These are phyloP conservation scores for Amblyornis subalaris DNA, from an alignment of 2,113 vertebrate genomes.

Conservation along the genomic window DNA sequence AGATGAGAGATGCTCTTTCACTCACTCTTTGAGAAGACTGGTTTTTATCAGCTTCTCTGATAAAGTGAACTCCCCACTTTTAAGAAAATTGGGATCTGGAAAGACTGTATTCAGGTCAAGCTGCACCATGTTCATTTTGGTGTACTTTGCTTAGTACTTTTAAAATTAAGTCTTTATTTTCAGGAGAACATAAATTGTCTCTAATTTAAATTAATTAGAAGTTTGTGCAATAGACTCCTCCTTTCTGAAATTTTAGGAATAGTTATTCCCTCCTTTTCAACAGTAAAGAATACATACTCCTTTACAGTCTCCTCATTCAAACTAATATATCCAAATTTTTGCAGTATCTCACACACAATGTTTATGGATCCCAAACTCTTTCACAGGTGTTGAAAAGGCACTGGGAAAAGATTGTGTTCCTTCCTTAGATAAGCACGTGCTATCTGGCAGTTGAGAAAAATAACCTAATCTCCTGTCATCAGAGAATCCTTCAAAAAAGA, in stretches of 20 bases:
- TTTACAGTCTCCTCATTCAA: background rate
- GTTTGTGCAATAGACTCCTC: background rate
- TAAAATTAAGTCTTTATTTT: background rate
- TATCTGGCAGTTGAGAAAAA: background rate
- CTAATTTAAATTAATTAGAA: background rate
- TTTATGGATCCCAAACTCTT: background rate
- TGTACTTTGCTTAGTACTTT: background rate
- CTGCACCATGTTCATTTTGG: background rate
- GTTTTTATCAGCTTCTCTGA: background rate
- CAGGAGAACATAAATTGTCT: background rate
- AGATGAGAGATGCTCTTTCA: background rate
- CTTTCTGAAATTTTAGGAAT: background rate
- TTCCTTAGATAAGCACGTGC: background rate
- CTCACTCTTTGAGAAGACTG: background rate
- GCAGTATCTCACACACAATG: rapidly evolving
- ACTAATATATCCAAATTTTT: background rate
- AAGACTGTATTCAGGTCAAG: background rate
- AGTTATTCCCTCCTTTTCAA: background rate
- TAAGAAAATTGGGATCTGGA: background rate
- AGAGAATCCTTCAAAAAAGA: constrained; percentile 7
- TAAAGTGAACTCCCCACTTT: background rate
- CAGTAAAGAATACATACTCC: background rate
- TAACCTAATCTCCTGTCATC: background rate
- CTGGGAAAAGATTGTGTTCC: background rate
- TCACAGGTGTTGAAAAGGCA: background rate